A percentile compares a stretch with the other conserved stretches of the same genome.
These are phyloP conservation scores for Aurelia aurita DNA, from an alignment of 30 jellyfish, hydroid and myxozoan genomes.

Conservation along the genomic window DNA sequence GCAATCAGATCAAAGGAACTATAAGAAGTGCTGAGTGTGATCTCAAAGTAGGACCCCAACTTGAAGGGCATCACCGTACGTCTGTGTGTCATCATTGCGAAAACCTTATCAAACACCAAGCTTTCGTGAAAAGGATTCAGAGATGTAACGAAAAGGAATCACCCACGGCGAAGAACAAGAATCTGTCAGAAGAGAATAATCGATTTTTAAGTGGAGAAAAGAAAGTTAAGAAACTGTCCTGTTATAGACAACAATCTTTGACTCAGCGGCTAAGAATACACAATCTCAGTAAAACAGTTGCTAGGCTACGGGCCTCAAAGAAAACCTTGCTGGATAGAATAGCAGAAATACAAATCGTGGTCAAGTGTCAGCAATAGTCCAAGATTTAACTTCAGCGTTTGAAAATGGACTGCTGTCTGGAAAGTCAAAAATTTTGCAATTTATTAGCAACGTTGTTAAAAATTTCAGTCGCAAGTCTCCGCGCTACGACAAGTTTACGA, in stretches of 20 bases:
- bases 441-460: slow-evolving; percentile 27
- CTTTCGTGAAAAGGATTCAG: slow-evolving; percentile 14
- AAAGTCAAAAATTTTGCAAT: slow-evolving; percentile 15
- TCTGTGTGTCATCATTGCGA: slow-evolving; percentile 16
- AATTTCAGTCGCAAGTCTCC: slow-evolving; percentile 28
- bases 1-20: slow-evolving; percentile 18
- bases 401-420: slow-evolving; percentile 36
- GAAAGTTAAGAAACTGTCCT: background rate
- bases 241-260: background rate
- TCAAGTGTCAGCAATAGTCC: slow-evolving; percentile 16
- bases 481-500: slow-evolving; percentile 14
- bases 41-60: background rate
- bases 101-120: slow-evolving; percentile 4
- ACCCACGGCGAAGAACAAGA: background rate
- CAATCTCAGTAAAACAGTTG: slow-evolving; percentile 16
- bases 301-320: slow-evolving; percentile 20
- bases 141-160: background rate
- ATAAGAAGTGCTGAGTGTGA: slow-evolving; percentile 10
- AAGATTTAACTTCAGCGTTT: slow-evolving; percentile 13
- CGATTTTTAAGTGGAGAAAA: background rate
- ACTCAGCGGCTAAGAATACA: background rate
- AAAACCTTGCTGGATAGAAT: slow-evolving; percentile 12
- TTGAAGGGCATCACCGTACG: background rate
- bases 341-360: slow-evolving; percentile 36
- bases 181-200: background rate